A percentile compares a stretch with the other conserved stretches of the same genome.
Conservation (phyloP, 2,797 vertebrate species). For the Manis pentadactyla region DNA sequence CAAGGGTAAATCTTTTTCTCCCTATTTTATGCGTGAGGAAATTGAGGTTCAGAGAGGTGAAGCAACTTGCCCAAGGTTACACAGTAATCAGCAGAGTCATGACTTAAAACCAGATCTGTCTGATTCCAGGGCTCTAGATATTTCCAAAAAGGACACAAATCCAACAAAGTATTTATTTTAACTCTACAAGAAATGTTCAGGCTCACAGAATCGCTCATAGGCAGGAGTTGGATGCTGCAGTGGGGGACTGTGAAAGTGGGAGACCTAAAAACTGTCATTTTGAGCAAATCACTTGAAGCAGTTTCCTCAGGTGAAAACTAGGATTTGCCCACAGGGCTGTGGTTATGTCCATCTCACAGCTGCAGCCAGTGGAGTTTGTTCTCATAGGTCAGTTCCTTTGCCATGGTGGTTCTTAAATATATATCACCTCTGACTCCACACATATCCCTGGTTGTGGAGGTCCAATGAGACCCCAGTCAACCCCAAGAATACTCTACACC, state of each 20-base stretch:
- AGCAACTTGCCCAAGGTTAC: background rate
- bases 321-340: background rate
- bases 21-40: background rate
- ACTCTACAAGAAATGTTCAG: background rate
- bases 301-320: slow-evolving; percentile 32
- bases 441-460: background rate
- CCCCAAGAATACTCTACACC: background rate
- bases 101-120: slow-evolving; percentile 5
- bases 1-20: background rate
- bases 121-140: background rate
- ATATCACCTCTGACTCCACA: background rate
- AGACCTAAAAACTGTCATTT: background rate
- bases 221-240: slow-evolving; percentile 25
- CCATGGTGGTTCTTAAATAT: background rate
- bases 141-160: background rate
- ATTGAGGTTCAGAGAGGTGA: background rate
- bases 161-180: slow-evolving; percentile 12
- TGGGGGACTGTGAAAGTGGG: background rate
- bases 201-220: background rate
- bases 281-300: background rate
- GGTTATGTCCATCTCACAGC: background rate
- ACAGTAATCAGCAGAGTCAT: background rate
- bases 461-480: background rate
- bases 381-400: background rate
- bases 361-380: background rate